Base-by-base conservation (phyloP, 2,888 invertebrate genomes). In the Gastracanthus pulcherrimus region DNA sequence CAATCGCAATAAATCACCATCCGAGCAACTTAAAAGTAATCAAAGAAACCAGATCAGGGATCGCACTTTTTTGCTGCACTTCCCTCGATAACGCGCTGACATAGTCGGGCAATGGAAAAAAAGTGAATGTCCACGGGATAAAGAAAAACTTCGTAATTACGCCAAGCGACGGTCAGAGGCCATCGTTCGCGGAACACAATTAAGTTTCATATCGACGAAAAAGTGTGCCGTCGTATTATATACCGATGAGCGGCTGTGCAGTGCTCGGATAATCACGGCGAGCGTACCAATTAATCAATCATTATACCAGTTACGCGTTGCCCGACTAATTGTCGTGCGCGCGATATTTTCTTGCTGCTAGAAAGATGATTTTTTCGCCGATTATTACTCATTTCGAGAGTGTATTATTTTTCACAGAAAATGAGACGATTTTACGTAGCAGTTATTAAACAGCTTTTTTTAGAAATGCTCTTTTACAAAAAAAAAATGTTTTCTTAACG, bases 251-350 rank as follows among this genome's bases (percentile, higher is more conserved):
- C n/a, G n/a, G n/a, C n/a, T n/a, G n/a, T 34, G 11, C 45, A 48
- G 16, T 5, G 23, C 7, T 19, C 16, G 48, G 34, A 75, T 75
- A 64, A 75, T 75, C 74, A 64, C 64, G 29, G n/a, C 64, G 64
- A 23, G 34, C 48, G 74, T 6, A 71, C n/a, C 75, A 38, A 64
- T 66, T 75, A 64, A 66, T 75, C 75, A 75, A 75, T 75, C 75
- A 23, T 75, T 55, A n/a, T n/a, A 66, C 9, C 48, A n/a, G 66
- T 45, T 55, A 64, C 51, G 26, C 45, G 26, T 26, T 4, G 36
- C 9, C 16, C 48, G 76, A 76, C 38, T 48, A 62, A 72, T 72
- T 72, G 31, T 23, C n/a, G 6, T n/a, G 45, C 3, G 29, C 13
- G 16, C 19, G 19, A 48, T 48, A 16, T 48, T n/a, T 48, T 48